phyloP scores from a whole-genome alignment of 2,797 vertebrate genomes.

The Bufotes viridis region DNA sequence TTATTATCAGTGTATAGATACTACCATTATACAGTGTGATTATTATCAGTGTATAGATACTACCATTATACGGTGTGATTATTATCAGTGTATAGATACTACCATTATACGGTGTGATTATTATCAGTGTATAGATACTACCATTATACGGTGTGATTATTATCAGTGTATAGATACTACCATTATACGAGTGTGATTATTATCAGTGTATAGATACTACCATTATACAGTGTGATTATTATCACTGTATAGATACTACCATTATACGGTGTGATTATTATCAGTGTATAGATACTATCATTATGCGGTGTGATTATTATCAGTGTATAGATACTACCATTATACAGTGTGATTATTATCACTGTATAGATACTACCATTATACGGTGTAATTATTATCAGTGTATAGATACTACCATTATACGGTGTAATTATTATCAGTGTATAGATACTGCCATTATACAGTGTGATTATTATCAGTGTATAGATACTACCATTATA shows the following conservation, averaged over 20 bases:
- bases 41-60: slow-evolving; percentile 10
- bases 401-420: background rate
- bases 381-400: background rate
- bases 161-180: too few species aligned
- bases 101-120: too few species aligned
- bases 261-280: background rate
- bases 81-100: too few species aligned
- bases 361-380: slow-evolving; percentile 9
- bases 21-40: background rate
- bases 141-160: background rate
- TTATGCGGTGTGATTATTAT: too few species aligned
- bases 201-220: background rate
- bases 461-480: background rate
- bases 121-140: background rate
- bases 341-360: slow-evolving; percentile 14
- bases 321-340: background rate
- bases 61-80: too few species aligned
- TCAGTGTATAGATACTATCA: background rate
- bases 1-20: slow-evolving; percentile 29
- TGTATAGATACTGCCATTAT: background rate
- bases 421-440: too few species aligned
- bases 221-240: background rate
- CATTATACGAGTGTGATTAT: too few species aligned
- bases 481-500: background rate
- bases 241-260: background rate